A percentile compares a stretch with the other conserved stretches of the same genome.
phyloP scores from a whole-genome alignment of 2,888 invertebrate species.

The Corbicula japonica region DNA sequence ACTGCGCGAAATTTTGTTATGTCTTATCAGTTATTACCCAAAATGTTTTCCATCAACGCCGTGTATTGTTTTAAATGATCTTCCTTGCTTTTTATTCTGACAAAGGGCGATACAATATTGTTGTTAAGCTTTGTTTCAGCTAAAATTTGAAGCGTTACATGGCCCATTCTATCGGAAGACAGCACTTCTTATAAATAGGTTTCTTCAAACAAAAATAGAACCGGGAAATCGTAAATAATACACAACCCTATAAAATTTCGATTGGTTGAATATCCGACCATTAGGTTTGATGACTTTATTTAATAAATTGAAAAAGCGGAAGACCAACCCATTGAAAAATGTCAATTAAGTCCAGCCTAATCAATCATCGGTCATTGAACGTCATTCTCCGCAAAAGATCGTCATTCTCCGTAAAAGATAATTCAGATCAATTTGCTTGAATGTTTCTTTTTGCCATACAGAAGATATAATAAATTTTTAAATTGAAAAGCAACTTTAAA shows the following conservation, averaged over 20 bases:
- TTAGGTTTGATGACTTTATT: conserved; percentile 19
- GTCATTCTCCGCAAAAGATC: conserved; percentile 18
- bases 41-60: no score
- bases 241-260: conserved; percentile 5
- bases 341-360: not conserved
- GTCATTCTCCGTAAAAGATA: not conserved
- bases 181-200: no score
- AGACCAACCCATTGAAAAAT: not conserved
- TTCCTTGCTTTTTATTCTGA: no score
- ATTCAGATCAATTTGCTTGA: not conserved
- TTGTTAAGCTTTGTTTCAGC: no score
- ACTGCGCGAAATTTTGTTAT: no score
- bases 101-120: no score
- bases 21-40: no score
- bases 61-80: no score
- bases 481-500: not conserved
- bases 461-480: not conserved
- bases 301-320: conserved; percentile 11
- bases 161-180: no score
- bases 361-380: conserved; percentile 28
- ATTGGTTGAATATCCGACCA: conserved; percentile 7
- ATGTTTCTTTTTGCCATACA: not conserved
- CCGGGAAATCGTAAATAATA: not conserved
- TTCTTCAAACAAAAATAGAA: no score
- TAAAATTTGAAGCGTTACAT: no score